Evolutionary conservation across 2,888 invertebrate species (phyloP), one percentile per base, ranked within the genome.

Genomic region (Erpobdella octoculata): DNA sequence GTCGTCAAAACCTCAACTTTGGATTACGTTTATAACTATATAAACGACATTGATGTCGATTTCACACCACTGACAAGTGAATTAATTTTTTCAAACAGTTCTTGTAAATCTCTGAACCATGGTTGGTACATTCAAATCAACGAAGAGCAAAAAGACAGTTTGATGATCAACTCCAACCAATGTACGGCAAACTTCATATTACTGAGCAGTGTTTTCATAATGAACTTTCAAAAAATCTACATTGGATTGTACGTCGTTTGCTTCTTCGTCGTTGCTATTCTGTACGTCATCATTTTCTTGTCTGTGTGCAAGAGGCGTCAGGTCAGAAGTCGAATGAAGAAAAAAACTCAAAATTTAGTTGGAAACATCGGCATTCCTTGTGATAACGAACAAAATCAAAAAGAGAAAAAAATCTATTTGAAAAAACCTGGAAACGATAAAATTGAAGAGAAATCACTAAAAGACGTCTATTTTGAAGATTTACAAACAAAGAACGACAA

Each of bases 101-200:
- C 62, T n/a, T 33, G 35, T 12, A n/a, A n/a, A n/a, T n/a, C n/a
- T n/a, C 31, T 33, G n/a, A 9, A 28, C 6, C n/a, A 5, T 33
- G n/a, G 21, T 4, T 33, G 12, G 5, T 62, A 33, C 18, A 35
- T 31, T 35, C 33, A 31, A 33, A 35, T 31, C 4, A 62, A 35
- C 62, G n/a, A 1, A 5, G 9, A 31, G 31, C 9, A 33, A 33
- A 35, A 62, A 8, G 35, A 62, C n/a, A 62, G 31, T 31, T n/a
- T 28, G 6, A 5, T 62, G 35, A 1, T 33, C 1, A n/a, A 62
- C 62, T 62, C 25, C 31, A n/a, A 31, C n/a, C 62, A 62, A 35
- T 62, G 62, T 35, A 62, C 62, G 31, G 62, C 33, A 9, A 62
- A 62, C 25, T 62, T 62, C 62, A 62, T 62, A n/a, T 35, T 62